Conservation (phyloP, 2,888 invertebrate genomes). For the Epinotia bilunana region DNA sequence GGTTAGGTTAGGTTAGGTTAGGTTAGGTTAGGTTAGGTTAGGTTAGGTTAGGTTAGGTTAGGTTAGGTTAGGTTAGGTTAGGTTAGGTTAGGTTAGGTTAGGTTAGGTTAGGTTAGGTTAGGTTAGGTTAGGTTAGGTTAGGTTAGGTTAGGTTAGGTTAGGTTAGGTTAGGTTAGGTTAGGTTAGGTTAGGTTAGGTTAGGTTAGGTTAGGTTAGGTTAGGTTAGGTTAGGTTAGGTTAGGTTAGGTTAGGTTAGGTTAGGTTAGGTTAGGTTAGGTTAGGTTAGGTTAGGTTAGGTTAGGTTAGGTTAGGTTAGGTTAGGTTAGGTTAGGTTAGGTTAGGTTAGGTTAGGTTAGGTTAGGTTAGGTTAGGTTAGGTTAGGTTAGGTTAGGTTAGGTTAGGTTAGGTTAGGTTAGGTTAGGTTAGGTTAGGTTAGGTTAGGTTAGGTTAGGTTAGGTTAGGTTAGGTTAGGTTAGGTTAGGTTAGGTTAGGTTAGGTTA, state of each 20-base stretch:
- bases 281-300: constrained; percentile 7
- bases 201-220: constrained; percentile 43
- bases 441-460: constrained; percentile 7
- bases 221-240: constrained; percentile 45
- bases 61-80: constrained; percentile 41
- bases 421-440: constrained; percentile 5
- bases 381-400: constrained; percentile 5
- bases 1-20: constrained; percentile 41
- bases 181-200: constrained; percentile 43
- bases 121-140: constrained; percentile 37
- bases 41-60: constrained; percentile 45
- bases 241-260: constrained; percentile 43
- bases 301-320: constrained; percentile 5
- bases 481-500: constrained; percentile 5
- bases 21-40: constrained; percentile 47
- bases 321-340: constrained; percentile 3
- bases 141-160: constrained; percentile 35
- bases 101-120: constrained; percentile 37
- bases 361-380: constrained; percentile 3
- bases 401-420: constrained; percentile 7
- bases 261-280: constrained; percentile 5
- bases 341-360: constrained; percentile 7
- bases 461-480: constrained; percentile 7
- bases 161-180: constrained; percentile 40
- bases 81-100: constrained; percentile 36